Conservation (phyloP, 2,113 vertebrate species). For the Corythoichthys intestinalis region DNA sequence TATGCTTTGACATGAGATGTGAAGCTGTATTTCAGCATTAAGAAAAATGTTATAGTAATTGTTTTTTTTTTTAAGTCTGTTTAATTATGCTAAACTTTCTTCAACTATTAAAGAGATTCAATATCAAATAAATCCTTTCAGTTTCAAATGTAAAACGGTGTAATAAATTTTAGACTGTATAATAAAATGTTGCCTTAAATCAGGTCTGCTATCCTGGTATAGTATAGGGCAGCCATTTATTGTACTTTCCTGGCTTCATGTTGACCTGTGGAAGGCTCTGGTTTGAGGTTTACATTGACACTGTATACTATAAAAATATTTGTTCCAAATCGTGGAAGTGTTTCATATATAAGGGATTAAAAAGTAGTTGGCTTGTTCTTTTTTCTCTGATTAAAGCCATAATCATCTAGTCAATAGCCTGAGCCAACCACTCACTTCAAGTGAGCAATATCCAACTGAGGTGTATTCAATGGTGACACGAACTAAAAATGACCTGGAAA, state of each 20-base stretch:
- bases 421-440: conserved; percentile 7
- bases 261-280: background rate
- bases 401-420: background rate
- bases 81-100: background rate
- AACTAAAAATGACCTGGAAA: conserved; percentile 40
- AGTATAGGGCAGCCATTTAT: background rate
- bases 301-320: too few relatives aligned
- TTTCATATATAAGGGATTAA: background rate
- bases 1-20: background rate
- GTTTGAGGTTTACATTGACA: conserved; percentile 13
- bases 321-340: background rate
- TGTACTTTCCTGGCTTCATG: background rate
- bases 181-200: conserved; percentile 6
- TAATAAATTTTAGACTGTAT: background rate
- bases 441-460: conserved; percentile 2
- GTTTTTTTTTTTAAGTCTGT: background rate
- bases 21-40: background rate
- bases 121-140: background rate
- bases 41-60: background rate
- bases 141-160: conserved; percentile 20
- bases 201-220: conserved; percentile 14
- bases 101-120: background rate
- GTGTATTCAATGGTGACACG: conserved; percentile 11
- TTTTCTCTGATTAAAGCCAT: background rate
- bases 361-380: background rate